Conservation (phyloP, 2,888 invertebrate genomes). For the Marasmarcha lunaedactyla region DNA sequence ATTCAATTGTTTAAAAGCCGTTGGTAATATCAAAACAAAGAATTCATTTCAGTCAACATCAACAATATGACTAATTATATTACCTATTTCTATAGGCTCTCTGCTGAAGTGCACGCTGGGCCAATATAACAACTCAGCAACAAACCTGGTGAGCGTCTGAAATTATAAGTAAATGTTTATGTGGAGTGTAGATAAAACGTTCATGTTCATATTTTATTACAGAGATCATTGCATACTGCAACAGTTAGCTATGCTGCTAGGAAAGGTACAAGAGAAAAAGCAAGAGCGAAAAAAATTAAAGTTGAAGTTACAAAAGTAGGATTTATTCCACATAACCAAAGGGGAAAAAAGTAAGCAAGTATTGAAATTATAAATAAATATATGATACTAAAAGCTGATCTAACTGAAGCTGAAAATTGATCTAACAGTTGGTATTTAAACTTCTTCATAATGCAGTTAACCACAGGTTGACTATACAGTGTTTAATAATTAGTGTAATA, state of each 20-base stretch:
- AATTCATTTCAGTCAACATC: too few species aligned
- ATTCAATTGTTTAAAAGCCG: not conserved
- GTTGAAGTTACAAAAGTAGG: slow-evolving; percentile 80
- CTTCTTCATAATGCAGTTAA: too few species aligned
- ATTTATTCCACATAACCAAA: slow-evolving; percentile 78
- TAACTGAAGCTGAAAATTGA: too few species aligned
- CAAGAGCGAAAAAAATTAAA: slow-evolving; percentile 81
- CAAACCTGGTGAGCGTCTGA: slow-evolving; percentile 42
- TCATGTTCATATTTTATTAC: slow-evolving; percentile 20
- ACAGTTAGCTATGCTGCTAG: slow-evolving; percentile 79
- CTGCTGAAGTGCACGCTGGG: not conserved
- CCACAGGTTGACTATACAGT: too few species aligned
- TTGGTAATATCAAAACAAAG: too few species aligned
- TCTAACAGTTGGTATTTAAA: too few species aligned
- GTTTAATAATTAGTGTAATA: too few species aligned
- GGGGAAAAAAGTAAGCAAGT: slow-evolving; percentile 44
- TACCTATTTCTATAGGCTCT: too few species aligned
- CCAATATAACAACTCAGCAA: slow-evolving; percentile 9
- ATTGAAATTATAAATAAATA: not conserved
- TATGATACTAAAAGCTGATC: too few species aligned
- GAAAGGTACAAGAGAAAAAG: slow-evolving; percentile 84
- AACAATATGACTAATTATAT: too few species aligned
- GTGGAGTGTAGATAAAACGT: not conserved
- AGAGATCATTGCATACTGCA: slow-evolving; percentile 68
- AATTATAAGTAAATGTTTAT: too few species aligned